Evolutionary conservation across 2,113 vertebrate genomes (phyloP).

Genomic region (Chloebia gouldiae): DNA sequence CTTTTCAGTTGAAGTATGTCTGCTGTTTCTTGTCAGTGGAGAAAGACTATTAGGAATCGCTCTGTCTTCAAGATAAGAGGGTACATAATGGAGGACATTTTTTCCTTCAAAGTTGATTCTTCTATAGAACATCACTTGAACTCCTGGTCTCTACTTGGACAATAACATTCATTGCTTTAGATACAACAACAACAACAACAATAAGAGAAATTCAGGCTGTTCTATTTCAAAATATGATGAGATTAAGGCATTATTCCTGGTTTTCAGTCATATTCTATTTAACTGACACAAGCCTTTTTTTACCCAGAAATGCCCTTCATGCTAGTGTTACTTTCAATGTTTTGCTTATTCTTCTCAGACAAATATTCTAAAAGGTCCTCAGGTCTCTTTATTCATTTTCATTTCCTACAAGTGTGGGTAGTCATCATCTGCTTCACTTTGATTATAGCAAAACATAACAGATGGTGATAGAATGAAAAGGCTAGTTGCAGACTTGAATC

Average conservation of each 20-base stretch:
- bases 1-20: neutral
- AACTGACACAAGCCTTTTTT: neutral
- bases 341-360: neutral
- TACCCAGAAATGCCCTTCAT: neutral
- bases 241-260: neutral
- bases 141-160: neutral
- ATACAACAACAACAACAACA: neutral
- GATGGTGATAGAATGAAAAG: neutral
- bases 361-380: neutral
- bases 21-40: neutral
- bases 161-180: neutral
- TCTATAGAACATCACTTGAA: neutral
- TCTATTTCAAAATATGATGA: neutral
- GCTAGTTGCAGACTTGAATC: neutral
- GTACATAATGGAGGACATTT: neutral
- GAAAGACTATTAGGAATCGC: neutral
- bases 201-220: neutral
- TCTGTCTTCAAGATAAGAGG: neutral
- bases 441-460: neutral
- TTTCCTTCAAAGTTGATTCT: neutral
- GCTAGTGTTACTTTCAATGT: neutral
- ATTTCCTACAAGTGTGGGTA: neutral
- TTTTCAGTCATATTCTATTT: neutral
- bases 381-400: neutral
- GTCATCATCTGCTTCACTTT: neutral